Percentiles rank a stretch among this genome's conserved stretches.
These are phyloP conservation scores for Drosophila paucipuncta DNA, from an alignment of 2,888 invertebrate species.

Conservation along the genomic window DNA sequence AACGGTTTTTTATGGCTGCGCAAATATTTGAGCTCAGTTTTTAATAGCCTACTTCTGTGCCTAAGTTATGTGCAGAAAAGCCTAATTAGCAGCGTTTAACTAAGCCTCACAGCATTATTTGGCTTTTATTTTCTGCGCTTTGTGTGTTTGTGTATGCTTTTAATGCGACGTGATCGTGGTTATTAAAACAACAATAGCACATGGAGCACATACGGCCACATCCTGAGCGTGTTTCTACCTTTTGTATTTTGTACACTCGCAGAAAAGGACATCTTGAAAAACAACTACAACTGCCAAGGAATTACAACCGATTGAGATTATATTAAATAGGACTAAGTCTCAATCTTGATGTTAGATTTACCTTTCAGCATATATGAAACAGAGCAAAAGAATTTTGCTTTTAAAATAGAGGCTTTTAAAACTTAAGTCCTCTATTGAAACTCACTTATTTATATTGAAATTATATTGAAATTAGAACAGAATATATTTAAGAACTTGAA, in stretches of 20 bases:
- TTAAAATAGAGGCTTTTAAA: neutral
- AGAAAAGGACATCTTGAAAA: neutral
- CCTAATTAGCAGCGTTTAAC: conserved; percentile 83
- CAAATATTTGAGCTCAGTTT: conserved; percentile 73
- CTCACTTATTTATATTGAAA: neutral
- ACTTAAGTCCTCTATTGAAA: neutral
- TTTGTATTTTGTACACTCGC: conserved; percentile 9
- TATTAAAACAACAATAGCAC: conserved; percentile 70
- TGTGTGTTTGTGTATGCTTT: conserved; percentile 44
- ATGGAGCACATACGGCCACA: conserved; percentile 27
- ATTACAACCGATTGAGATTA: neutral
- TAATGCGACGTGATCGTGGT: conserved; percentile 79
- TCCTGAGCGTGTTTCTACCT: conserved; percentile 35
- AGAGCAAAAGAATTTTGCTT: neutral
- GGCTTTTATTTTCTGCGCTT: conserved; percentile 2
- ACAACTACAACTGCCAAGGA: neutral
- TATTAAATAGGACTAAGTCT: neutral
- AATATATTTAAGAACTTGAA: neutral
- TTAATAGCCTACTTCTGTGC: conserved; percentile 69
- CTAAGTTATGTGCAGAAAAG: conserved; percentile 66
- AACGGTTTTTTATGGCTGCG: conserved; percentile 74
- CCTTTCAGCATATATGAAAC: neutral
- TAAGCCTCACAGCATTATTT: conserved; percentile 67
- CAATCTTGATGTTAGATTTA: neutral
- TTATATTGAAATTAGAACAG: neutral